Evolutionary conservation across 2,113 vertebrate species (phyloP).

Genomic region (Tretioscincus oriximinensis): DNA sequence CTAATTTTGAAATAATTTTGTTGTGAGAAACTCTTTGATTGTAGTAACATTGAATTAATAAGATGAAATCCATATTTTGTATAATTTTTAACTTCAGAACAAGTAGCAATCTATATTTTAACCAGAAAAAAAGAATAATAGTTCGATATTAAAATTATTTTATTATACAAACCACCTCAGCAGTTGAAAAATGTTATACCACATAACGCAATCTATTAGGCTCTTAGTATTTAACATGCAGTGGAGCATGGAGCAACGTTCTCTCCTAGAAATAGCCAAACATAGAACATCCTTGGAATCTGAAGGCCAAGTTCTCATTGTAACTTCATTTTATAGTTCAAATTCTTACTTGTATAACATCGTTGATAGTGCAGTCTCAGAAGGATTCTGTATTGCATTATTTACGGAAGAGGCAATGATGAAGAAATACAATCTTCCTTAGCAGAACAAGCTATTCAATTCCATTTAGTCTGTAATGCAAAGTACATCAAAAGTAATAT

Average conservation of each 20-base stretch:
- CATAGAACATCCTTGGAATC: not conserved
- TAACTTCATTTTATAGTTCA: not conserved
- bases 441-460: conserved; percentile 13
- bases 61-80: not conserved
- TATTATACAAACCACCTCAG: not conserved
- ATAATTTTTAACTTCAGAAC: not conserved
- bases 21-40: not conserved
- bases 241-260: not conserved
- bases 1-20: not conserved
- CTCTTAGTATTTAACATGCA: not conserved
- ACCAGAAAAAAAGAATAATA: not conserved
- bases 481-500: conserved; percentile 59
- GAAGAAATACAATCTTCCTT: conserved; percentile 59
- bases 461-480: conserved; percentile 42
- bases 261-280: not conserved
- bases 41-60: not conserved
- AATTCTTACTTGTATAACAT: not conserved
- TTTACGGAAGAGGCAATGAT: conserved; percentile 54
- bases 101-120: not conserved
- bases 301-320: not conserved
- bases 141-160: not conserved
- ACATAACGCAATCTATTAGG: not conserved
- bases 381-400: conserved; percentile 48
- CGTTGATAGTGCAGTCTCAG: conserved; percentile 42
- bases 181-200: not conserved